Evolutionary conservation across 2,888 invertebrate genomes (phyloP).

Genomic region (Bellardia bayeri): DNA sequence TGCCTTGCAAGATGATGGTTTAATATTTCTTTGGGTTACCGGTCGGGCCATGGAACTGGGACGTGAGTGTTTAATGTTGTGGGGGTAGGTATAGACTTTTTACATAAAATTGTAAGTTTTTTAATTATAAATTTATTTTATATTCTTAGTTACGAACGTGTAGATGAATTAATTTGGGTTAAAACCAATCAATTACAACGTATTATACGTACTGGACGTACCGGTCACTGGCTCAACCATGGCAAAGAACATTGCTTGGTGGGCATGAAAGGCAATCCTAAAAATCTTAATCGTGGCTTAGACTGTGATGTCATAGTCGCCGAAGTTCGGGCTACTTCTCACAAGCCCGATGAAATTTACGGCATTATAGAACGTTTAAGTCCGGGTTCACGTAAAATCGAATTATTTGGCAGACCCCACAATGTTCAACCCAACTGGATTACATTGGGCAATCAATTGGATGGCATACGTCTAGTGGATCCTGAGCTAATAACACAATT

Average conservation of each 20-base stretch:
- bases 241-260: conserved; percentile 99
- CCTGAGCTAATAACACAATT: conserved; percentile 95
- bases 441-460: conserved; percentile 98
- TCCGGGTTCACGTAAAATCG: conserved; percentile 98
- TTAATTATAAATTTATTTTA: neutral
- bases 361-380: conserved; percentile 98
- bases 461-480: conserved; percentile 96
- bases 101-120: neutral
- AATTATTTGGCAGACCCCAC: conserved; percentile 97
- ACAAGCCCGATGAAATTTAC: conserved; percentile 99
- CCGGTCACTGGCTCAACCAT: conserved; percentile 99
- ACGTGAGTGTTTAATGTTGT: conserved; percentile 96
- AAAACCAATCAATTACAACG: conserved; percentile 99
- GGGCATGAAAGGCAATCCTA: conserved; percentile 97
- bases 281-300: conserved; percentile 94
- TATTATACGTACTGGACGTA: conserved; percentile 97
- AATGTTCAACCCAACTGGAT: conserved; percentile 99
- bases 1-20: conserved; percentile 96
- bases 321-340: conserved; percentile 98
- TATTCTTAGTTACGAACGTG: conserved; percentile 89
- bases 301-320: conserved; percentile 99
- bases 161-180: conserved; percentile 99
- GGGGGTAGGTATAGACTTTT: conserved; percentile 87
- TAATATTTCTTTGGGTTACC: conserved; percentile 99
- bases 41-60: conserved; percentile 94